phyloP scores from a whole-genome alignment of 2,888 invertebrate genomes.

The Pseudoips prasinana region DNA sequence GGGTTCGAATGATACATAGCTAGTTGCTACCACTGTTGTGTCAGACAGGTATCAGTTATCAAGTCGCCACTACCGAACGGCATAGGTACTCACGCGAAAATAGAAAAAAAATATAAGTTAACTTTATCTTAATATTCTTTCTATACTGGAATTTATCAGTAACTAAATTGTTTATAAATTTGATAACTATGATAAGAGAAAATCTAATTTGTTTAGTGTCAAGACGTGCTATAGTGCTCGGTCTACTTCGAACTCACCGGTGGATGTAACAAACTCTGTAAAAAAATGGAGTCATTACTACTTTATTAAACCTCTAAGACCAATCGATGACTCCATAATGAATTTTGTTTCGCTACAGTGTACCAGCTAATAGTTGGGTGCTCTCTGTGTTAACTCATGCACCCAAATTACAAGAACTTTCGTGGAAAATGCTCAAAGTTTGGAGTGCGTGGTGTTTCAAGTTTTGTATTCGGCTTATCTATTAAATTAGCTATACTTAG shows the following conservation, averaged over 20 bases:
- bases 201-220: background rate
- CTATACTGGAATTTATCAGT: too few relatives aligned
- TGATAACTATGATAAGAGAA: too few relatives aligned
- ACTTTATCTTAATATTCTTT: too few relatives aligned
- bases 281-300: conserved; percentile 81
- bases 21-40: too few relatives aligned
- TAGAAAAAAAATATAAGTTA: too few relatives aligned
- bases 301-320: conserved; percentile 58
- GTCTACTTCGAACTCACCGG: conserved; percentile 74
- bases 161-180: conserved; percentile 1
- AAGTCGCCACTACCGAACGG: too few relatives aligned
- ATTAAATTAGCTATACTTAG: background rate
- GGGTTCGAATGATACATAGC: too few relatives aligned
- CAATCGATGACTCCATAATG: conserved; percentile 74
- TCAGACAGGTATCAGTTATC: too few relatives aligned
- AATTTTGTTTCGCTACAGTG: conserved; percentile 56
- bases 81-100: too few relatives aligned
- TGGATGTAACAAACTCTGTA: conserved; percentile 81
- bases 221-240: conserved; percentile 59
- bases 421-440: conserved; percentile 13
- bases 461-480: conserved; percentile 9
- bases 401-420: conserved; percentile 27
- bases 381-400: conserved; percentile 25
- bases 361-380: conserved; percentile 26
- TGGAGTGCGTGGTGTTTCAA: conserved; percentile 6